Base-by-base conservation (phyloP, 2,888 invertebrate species). In the Ethmia dodecea region DNA sequence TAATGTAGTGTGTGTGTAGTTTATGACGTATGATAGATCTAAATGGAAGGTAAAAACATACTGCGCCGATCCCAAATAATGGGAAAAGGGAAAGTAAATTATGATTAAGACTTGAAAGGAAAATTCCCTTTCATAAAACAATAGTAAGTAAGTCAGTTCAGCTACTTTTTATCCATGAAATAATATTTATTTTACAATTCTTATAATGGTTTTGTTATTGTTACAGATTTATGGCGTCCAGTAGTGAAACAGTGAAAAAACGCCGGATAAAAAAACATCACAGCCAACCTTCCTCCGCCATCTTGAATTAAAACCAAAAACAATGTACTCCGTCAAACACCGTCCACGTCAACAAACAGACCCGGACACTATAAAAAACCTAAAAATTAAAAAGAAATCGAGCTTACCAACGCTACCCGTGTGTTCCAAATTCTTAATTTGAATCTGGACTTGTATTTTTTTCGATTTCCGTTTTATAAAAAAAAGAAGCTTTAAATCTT, bases 311-410 rank as follows among this genome's bases (percentile, higher is more conserved):
- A 50, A 31, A 31, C 35, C 31, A 42, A 56, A 59, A 61, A 63
- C 72, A 64, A 76, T 77, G 76, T 65, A 49, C 55, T 67, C 75
- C 73, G 65, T 65, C 72, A 56, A 48, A 43, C 53, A 46, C 75
- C 76, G 76, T 75, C 76, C 76, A 64, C 56, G 51, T 42, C 52
- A 32, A 51, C 45, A 49, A 49, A 51, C 40, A 62, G 54, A 47
- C 54, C n/a, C 49, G 40, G 55, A 50, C 49, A 58, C 55, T 36
- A 55, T 59, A 54, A 70, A 68, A 55, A 68, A 63, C 46, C 44
- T 65, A 56, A 73, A 69, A 60, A 70, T 70, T 46, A 71, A 72
- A 64, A 79, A 75, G 66, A 78, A 75, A 51, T 45, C 67, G 81
- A 79, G 76, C 79, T 79, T 79, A 75, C 54, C 49, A 49, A 59